Evolutionary conservation across 2,888 invertebrate genomes (phyloP).

Genomic region (Drosophila testacea): DNA sequence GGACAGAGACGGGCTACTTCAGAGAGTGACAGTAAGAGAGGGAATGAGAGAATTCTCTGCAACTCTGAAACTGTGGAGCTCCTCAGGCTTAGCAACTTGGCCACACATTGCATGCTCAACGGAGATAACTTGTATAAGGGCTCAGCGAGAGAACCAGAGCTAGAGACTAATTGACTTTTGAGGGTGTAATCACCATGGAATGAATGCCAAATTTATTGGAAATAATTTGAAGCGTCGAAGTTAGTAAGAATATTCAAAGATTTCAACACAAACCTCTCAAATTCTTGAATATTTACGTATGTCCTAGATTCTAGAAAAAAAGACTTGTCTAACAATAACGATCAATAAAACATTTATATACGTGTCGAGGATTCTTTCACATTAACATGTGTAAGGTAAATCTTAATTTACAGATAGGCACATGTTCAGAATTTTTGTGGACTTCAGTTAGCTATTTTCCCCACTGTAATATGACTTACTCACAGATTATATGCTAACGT

Average conservation of each 20-base stretch:
- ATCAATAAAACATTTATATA: too few relatives aligned
- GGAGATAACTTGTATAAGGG: conserved; percentile 36
- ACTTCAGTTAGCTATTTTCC: background rate
- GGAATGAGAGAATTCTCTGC: background rate
- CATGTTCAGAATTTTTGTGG: too few relatives aligned
- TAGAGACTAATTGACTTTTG: conserved; percentile 57
- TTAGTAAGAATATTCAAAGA: too few relatives aligned
- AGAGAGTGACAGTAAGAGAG: background rate
- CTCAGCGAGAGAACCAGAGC: conserved; percentile 14
- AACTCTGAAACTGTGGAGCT: conserved; percentile 26
- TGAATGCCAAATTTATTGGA: background rate
- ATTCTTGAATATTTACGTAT: too few relatives aligned
- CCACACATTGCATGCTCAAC: conserved; percentile 49
- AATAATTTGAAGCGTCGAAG: background rate
- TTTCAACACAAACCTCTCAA: too few relatives aligned
- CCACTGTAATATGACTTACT: conserved; percentile 30
- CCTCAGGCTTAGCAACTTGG: conserved; percentile 36
- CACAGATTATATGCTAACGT: conserved; percentile 7
- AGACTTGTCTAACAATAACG: too few relatives aligned
- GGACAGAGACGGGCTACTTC: background rate
- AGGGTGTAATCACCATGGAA: conserved; percentile 32
- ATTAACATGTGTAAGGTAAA: too few relatives aligned
- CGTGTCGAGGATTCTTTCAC: too few relatives aligned
- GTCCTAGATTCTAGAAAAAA: too few relatives aligned
- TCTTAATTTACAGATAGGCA: too few relatives aligned